A percentile compares a stretch with the other conserved stretches of the same genome.
Conservation (phyloP, 2,888 invertebrate genomes). For the Morpho helenor region DNA sequence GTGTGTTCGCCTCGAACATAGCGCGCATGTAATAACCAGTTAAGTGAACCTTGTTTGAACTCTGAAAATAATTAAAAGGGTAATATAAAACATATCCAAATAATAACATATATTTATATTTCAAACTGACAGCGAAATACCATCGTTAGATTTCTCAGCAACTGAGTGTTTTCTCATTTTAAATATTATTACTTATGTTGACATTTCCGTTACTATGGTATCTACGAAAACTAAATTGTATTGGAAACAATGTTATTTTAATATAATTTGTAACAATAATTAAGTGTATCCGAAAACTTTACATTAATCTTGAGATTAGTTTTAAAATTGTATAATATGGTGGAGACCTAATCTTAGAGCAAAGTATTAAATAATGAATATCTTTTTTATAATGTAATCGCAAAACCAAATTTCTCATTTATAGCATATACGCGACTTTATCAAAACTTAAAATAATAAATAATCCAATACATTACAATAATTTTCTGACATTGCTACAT, state of each 20-base stretch:
- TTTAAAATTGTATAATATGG: no score
- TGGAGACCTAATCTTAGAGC: no score
- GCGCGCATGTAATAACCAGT: slow-evolving; percentile 67
- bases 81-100: neutral
- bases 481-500: neutral
- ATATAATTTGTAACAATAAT: no score
- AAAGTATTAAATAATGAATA: no score
- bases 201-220: slow-evolving; percentile 11
- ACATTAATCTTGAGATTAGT: no score
- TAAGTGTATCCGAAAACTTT: no score
- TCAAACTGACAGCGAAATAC: neutral
- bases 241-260: no score
- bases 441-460: neutral
- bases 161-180: slow-evolving; percentile 23
- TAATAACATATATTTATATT: neutral
- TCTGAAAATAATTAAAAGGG: slow-evolving; percentile 34
- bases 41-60: slow-evolving; percentile 46
- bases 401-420: no score
- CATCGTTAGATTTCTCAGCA: slow-evolving; percentile 15
- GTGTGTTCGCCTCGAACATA: slow-evolving; percentile 68
- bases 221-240: neutral
- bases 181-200: slow-evolving; percentile 3
- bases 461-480: neutral
- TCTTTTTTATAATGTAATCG: no score
- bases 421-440: no score